These are phyloP conservation scores for Diplogasteroides magnus DNA, from an alignment of 1,140 invertebrate genomes.

Conservation along the genomic window DNA sequence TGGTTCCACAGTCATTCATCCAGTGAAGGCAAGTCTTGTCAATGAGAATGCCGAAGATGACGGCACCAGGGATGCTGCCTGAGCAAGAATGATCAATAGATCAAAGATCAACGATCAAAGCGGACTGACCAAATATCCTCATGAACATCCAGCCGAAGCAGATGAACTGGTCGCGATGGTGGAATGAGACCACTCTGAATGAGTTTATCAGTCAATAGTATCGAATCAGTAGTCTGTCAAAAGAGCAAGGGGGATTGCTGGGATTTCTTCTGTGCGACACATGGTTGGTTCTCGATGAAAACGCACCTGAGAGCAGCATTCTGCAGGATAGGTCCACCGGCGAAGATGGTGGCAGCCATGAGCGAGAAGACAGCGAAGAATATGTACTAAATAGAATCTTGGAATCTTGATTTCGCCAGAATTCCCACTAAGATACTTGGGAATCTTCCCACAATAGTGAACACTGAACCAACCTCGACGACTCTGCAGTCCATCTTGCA, in stretches of 20 bases:
- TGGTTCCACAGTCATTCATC: constrained; percentile 14
- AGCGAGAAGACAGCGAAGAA: constrained; percentile 14
- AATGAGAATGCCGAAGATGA: constrained; percentile 22
- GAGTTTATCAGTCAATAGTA: background rate
- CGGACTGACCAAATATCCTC: constrained; percentile 9
- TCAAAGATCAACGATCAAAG: background rate
- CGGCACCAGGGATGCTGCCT: constrained; percentile 17
- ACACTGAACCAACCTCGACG: constrained; percentile 2
- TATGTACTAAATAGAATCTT: too few species aligned
- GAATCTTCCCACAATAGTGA: too few species aligned
- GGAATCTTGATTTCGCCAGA: background rate
- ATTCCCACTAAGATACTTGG: background rate
- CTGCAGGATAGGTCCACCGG: constrained; percentile 17
- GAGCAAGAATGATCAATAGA: background rate
- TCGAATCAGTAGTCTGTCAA: background rate
- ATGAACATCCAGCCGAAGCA: constrained; percentile 27
- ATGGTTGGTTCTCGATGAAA: background rate
- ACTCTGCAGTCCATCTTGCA: constrained; percentile 16
- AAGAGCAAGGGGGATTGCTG: background rate
- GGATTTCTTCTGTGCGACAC: too few species aligned
- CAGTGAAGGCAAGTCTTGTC: constrained; percentile 23
- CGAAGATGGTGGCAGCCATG: constrained; percentile 17
- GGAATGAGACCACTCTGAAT: constrained; percentile 15
- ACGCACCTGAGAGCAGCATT: constrained; percentile 10
- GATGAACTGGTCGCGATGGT: constrained; percentile 22